Percentiles rank a stretch among this genome's conserved stretches.
Evolutionary conservation across 2,797 vertebrate genomes (phyloP).

Genomic region (Chanos chanos): DNA sequence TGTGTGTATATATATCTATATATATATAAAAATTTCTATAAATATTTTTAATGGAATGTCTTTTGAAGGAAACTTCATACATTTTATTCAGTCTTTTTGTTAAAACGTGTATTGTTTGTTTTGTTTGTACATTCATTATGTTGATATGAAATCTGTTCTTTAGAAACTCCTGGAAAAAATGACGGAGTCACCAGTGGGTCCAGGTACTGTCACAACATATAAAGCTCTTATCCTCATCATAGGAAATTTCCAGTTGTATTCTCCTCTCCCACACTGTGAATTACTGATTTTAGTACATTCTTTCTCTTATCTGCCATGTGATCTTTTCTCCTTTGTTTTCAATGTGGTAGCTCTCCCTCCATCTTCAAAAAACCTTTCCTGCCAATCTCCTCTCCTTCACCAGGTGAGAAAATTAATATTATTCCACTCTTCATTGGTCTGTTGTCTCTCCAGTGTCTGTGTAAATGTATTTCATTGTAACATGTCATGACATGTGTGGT

Average conservation of each 20-base stretch:
- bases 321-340: neutral
- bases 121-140: too few species aligned
- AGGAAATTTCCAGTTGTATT: too few species aligned
- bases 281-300: too few species aligned
- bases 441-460: slow-evolving; percentile 42
- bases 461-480: slow-evolving; percentile 49
- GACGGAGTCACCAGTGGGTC: slow-evolving; percentile 45
- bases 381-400: slow-evolving; percentile 74
- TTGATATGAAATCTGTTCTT: neutral
- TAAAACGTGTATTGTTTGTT: too few species aligned
- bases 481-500: neutral
- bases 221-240: too few species aligned
- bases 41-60: too few species aligned
- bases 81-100: too few species aligned
- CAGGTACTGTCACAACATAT: slow-evolving; percentile 61
- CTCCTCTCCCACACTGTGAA: too few species aligned
- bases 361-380: slow-evolving; percentile 86
- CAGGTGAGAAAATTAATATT: slow-evolving; percentile 67
- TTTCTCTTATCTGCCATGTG: too few species aligned
- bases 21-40: too few species aligned
- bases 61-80: too few species aligned
- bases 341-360: slow-evolving; percentile 76
- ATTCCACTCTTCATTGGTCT: slow-evolving; percentile 10
- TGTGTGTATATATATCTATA: too few species aligned
- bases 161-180: slow-evolving; percentile 36